Conservation (phyloP, 1,140 invertebrate genomes). For the Drosophila simulans region DNA sequence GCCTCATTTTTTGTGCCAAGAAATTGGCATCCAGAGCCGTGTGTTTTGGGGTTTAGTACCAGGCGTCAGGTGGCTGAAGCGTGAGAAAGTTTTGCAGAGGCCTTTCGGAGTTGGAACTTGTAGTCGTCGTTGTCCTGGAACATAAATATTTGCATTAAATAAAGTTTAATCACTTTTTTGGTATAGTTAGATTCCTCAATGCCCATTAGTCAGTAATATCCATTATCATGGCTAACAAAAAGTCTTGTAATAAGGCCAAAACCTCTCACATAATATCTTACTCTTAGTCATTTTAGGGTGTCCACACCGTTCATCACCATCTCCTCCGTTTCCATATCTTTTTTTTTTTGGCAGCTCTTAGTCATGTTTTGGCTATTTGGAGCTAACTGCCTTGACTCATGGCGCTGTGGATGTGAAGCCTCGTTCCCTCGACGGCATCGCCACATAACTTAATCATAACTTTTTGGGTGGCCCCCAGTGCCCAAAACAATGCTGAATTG, state of each 20-base stretch:
- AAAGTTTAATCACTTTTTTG: neutral
- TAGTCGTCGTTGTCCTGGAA: neutral
- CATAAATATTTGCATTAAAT: neutral
- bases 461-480: constrained; percentile 79
- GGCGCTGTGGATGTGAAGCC: constrained; percentile 9
- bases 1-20: constrained; percentile 9
- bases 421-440: constrained; percentile 9
- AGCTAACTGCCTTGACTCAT: constrained; percentile 45
- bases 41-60: constrained; percentile 26
- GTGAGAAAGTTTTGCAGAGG: constrained; percentile 70
- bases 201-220: too few relatives aligned
- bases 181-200: too few relatives aligned
- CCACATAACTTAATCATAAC: constrained; percentile 83
- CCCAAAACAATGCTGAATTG: constrained; percentile 81
- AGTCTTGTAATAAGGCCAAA: too few relatives aligned
- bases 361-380: constrained; percentile 79
- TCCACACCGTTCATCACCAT: constrained; percentile 12
- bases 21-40: constrained; percentile 8
- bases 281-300: constrained; percentile 2
- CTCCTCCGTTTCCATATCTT: neutral
- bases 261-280: too few relatives aligned
- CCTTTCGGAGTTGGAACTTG: constrained; percentile 2
- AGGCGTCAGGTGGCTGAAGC: constrained; percentile 73
- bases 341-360: constrained; percentile 46
- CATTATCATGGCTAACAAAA: too few relatives aligned